phyloP scores from a whole-genome alignment of 2,797 vertebrate genomes.

The Rhinogobio ventralis region DNA sequence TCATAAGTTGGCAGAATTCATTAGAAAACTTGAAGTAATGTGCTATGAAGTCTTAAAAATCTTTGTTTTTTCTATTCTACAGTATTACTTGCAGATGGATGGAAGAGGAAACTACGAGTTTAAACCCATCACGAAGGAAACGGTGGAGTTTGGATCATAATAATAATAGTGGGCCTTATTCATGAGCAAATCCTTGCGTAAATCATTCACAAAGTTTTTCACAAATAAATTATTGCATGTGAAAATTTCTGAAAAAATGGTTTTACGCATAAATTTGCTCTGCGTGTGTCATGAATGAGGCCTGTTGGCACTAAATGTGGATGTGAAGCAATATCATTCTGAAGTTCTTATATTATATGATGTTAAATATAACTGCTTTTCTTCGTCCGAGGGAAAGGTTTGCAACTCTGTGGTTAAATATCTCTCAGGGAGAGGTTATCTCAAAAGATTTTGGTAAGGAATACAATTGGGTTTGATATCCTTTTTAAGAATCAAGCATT shows the following conservation, averaged over 20 bases:
- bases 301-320: neutral
- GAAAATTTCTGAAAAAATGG: neutral
- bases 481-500: conserved; percentile 15
- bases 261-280: neutral
- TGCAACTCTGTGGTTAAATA: conserved; percentile 22
- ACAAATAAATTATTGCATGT: neutral
- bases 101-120: conserved; percentile 96
- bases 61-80: neutral
- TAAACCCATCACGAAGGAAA: conserved; percentile 95
- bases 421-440: conserved; percentile 47
- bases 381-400: conserved; percentile 32
- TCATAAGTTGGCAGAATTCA: neutral
- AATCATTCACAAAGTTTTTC: neutral
- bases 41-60: neutral
- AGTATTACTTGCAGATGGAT: conserved; percentile 98
- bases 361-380: neutral
- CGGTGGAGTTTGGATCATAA: conserved; percentile 94
- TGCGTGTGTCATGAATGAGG: neutral
- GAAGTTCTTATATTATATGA: conserved; percentile 2
- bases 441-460: conserved; percentile 18
- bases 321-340: conserved; percentile 20
- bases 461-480: conserved; percentile 15
- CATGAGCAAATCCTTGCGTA: neutral
- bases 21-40: neutral
- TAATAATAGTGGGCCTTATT: neutral